Evolutionary conservation across 2,888 invertebrate genomes (phyloP).

Genomic region (Leptopilina syphax): DNA sequence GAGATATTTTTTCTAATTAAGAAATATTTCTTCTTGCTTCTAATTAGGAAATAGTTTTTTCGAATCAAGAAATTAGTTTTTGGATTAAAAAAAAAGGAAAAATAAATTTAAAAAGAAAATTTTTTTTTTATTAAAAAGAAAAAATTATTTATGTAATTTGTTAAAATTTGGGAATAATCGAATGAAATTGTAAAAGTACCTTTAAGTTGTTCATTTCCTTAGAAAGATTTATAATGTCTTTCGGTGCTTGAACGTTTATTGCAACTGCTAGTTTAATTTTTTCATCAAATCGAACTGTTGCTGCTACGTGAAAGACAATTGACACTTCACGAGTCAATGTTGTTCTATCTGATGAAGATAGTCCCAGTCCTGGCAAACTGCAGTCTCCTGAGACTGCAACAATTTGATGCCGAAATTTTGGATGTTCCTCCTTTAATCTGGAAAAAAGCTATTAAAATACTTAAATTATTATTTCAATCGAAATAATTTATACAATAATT

Average conservation of each 20-base stretch:
- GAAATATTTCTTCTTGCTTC: no score
- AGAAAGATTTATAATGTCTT: conserved; percentile 82
- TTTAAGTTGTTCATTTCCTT: conserved; percentile 82
- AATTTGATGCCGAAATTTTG: conserved; percentile 82
- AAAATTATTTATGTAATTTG: no score
- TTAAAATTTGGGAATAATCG: no score
- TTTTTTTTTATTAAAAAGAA: conserved; percentile 8
- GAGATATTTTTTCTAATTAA: no score
- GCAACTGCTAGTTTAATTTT: conserved; percentile 84
- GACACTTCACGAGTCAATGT: conserved; percentile 78
- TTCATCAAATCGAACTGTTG: conserved; percentile 85
- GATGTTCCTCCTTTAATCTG: conserved; percentile 78
- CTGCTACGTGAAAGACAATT: conserved; percentile 80
- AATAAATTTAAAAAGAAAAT: background rate
- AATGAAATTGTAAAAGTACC: conserved; percentile 66
- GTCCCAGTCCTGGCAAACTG: conserved; percentile 80
- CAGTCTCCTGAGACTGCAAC: conserved; percentile 81
- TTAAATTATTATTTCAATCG: background rate
- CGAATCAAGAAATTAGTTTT: no score
- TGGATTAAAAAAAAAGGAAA: no score
- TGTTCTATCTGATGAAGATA: conserved; percentile 79
- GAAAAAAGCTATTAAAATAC: conserved; percentile 78
- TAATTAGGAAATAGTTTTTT: no score
- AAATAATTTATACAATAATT: background rate
- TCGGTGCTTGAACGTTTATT: conserved; percentile 85